Conservation (phyloP, 2,113 vertebrate species). For the Felis chaus region DNA sequence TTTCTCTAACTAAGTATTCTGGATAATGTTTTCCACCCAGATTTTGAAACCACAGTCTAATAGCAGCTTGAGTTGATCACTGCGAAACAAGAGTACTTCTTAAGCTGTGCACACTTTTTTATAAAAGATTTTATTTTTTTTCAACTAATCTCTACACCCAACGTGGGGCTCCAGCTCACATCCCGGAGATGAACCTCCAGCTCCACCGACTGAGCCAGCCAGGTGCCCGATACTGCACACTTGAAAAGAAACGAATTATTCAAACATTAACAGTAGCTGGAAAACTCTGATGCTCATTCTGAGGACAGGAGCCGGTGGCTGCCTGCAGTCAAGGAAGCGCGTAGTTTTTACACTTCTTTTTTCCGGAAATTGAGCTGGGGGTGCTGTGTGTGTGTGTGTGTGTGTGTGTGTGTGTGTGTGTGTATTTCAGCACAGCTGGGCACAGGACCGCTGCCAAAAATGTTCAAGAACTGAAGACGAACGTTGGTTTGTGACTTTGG, state of each 20-base stretch:
- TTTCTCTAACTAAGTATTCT: conserved; percentile 35
- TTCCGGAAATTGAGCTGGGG: not conserved
- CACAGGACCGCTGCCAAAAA: not conserved
- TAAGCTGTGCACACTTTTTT: not conserved
- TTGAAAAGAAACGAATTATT: not conserved
- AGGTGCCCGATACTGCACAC: not conserved
- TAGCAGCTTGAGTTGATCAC: not conserved
- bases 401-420: not conserved
- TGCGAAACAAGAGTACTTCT: not conserved
- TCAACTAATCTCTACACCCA: too few relatives aligned
- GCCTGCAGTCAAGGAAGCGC: fast-evolving
- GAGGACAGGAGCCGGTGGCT: not conserved
- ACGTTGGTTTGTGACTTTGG: not conserved
- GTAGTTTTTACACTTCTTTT: not conserved
- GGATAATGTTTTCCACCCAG: not conserved
- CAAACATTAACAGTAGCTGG: not conserved
- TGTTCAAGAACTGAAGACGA: not conserved
- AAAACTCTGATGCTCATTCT: not conserved
- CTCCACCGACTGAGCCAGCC: too few relatives aligned
- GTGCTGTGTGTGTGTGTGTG: not conserved
- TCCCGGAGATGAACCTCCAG: too few relatives aligned
- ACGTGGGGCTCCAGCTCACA: too few relatives aligned
- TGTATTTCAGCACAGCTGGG: not conserved
- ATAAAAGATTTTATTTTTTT: too few relatives aligned
- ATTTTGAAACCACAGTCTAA: not conserved